Percentiles rank a stretch among this genome's conserved stretches.
phyloP scores from a whole-genome alignment of 2,888 invertebrate genomes.

The Ectemnius lituratus region DNA sequence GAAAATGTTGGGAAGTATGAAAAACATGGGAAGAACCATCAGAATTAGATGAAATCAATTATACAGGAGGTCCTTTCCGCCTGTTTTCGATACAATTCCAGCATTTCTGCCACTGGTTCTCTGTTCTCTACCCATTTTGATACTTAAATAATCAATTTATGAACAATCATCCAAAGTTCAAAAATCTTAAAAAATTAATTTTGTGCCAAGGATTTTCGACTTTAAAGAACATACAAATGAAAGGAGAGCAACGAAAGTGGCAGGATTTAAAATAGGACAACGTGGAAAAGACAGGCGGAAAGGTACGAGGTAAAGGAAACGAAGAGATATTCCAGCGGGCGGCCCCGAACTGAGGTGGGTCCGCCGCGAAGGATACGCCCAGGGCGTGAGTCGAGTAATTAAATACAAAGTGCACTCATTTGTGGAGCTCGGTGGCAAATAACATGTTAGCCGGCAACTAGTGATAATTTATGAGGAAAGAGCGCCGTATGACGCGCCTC shows the following conservation, averaged over 20 bases:
- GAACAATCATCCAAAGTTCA: too few relatives aligned
- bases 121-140: too few relatives aligned
- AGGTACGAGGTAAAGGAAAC: conserved; percentile 22
- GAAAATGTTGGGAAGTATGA: too few relatives aligned
- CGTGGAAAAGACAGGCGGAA: conserved; percentile 13
- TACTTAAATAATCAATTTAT: too few relatives aligned
- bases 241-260: neutral
- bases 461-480: conserved; percentile 71
- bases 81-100: too few relatives aligned
- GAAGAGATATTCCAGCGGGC: conserved; percentile 39
- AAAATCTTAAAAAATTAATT: too few relatives aligned
- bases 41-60: too few relatives aligned
- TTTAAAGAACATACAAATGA: too few relatives aligned
- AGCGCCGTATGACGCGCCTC: conserved; percentile 49
- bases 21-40: too few relatives aligned
- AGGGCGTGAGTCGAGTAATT: conserved; percentile 76
- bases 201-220: too few relatives aligned
- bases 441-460: conserved; percentile 72
- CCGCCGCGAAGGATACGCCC: conserved; percentile 66
- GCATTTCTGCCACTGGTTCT: too few relatives aligned
- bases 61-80: too few relatives aligned
- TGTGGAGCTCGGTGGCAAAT: conserved; percentile 75
- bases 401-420: conserved; percentile 77
- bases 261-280: neutral
- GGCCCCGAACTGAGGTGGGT: conserved; percentile 47